A percentile compares a stretch with the other conserved stretches of the same genome.
These are phyloP conservation scores for Corythoichthys haematopterus DNA, from an alignment of 2,113 vertebrate species.

Conservation along the genomic window DNA sequence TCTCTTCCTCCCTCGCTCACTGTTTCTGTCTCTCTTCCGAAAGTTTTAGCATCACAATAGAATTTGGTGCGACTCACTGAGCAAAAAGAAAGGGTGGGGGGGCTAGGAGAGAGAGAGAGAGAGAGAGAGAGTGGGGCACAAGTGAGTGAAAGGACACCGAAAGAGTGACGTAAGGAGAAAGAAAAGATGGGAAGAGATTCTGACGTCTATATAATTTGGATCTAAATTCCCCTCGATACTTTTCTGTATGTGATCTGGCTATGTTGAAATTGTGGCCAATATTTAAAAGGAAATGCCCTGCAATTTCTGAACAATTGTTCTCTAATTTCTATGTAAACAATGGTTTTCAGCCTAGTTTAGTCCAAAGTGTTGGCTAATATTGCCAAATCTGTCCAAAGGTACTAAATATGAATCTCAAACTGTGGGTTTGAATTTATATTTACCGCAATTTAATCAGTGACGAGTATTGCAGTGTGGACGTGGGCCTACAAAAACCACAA, in stretches of 20 bases:
- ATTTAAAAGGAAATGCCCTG: too few relatives aligned
- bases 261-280: too few relatives aligned
- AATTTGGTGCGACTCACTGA: conserved; percentile 80
- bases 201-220: neutral
- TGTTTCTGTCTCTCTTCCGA: conserved; percentile 69
- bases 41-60: conserved; percentile 91
- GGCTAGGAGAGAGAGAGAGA: conserved; percentile 8
- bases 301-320: too few relatives aligned
- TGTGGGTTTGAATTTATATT: too few relatives aligned
- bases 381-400: too few relatives aligned
- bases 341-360: too few relatives aligned
- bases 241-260: too few relatives aligned
- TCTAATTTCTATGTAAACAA: too few relatives aligned
- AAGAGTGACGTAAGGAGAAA: neutral
- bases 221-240: neutral
- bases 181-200: neutral
- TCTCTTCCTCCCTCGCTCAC: conserved; percentile 73
- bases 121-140: conserved; percentile 16
- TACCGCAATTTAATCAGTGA: too few relatives aligned
- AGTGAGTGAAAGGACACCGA: neutral
- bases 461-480: too few relatives aligned
- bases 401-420: too few relatives aligned
- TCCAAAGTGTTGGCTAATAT: too few relatives aligned
- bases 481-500: neutral
- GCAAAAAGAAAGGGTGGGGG: conserved; percentile 70